Conservation (phyloP, 2,888 invertebrate species). For the Erebia epiphron region DNA sequence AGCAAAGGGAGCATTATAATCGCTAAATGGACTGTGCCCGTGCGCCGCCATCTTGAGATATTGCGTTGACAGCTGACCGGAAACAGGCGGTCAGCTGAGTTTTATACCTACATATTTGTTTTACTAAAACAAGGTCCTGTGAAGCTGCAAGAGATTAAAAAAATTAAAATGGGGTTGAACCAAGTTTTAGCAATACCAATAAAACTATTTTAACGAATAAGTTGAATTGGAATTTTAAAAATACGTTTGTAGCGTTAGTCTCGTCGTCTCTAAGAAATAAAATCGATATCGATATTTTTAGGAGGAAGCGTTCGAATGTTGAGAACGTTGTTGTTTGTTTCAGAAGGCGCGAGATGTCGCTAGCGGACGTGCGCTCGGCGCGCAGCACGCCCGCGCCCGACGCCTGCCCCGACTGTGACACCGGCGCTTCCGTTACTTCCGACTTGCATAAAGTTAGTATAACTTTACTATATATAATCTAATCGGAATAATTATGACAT, state of each 20-base stretch:
- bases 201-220: too few species aligned
- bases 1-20: neutral
- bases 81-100: constrained; percentile 44
- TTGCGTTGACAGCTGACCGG: constrained; percentile 42
- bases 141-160: neutral
- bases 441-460: constrained; percentile 73
- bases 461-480: neutral
- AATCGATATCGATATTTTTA: too few species aligned
- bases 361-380: constrained; percentile 74
- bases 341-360: constrained; percentile 56
- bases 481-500: too few species aligned
- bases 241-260: too few species aligned
- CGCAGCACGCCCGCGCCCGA: constrained; percentile 74
- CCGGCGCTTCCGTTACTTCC: constrained; percentile 77
- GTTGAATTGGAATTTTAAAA: too few species aligned
- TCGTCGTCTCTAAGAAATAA: too few species aligned
- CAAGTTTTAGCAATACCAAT: too few species aligned
- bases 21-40: neutral
- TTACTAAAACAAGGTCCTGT: constrained; percentile 1
- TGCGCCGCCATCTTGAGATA: constrained; percentile 13
- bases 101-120: constrained; percentile 2
- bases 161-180: neutral
- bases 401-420: constrained; percentile 76
- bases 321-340: constrained; percentile 12
- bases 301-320: too few species aligned